Conservation (phyloP, 2,113 vertebrate genomes). For the Actenoides lindsayi region DNA sequence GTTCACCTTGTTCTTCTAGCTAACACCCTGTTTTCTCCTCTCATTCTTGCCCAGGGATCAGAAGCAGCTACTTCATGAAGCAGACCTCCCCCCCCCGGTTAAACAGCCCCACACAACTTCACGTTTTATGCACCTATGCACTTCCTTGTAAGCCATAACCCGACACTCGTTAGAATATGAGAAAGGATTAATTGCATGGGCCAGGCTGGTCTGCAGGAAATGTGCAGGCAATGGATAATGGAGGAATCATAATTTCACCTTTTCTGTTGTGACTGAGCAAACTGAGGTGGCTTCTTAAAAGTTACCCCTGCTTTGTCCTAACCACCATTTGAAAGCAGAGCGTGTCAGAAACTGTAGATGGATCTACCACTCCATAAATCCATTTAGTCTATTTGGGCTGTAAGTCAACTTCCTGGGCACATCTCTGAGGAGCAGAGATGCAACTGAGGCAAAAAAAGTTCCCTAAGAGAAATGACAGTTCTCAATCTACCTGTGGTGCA, state of each 20-base stretch:
- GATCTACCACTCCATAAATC: not conserved
- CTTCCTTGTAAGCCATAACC: not conserved
- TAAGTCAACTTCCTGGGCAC: not conserved
- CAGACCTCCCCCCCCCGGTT: not conserved
- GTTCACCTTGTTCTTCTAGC: conserved; percentile 1
- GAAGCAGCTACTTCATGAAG: not conserved
- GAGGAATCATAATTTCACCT: not conserved
- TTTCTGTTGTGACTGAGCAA: not conserved
- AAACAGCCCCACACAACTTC: not conserved
- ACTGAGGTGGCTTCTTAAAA: not conserved
- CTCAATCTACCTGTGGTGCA: not conserved
- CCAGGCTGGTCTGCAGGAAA: not conserved
- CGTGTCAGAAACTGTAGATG: not conserved
- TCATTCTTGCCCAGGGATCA: not conserved
- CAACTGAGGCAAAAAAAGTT: not conserved
- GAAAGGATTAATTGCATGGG: not conserved
- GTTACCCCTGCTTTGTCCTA: not conserved
- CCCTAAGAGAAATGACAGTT: not conserved
- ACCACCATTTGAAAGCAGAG: not conserved
- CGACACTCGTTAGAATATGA: not conserved
- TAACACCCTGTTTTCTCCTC: not conserved
- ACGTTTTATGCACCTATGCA: not conserved
- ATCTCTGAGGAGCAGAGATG: not conserved
- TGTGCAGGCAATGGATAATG: not conserved
- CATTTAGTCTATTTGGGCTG: not conserved